These are phyloP conservation scores for Silurus asotus DNA, from an alignment of 2,113 vertebrate genomes.

Conservation along the genomic window DNA sequence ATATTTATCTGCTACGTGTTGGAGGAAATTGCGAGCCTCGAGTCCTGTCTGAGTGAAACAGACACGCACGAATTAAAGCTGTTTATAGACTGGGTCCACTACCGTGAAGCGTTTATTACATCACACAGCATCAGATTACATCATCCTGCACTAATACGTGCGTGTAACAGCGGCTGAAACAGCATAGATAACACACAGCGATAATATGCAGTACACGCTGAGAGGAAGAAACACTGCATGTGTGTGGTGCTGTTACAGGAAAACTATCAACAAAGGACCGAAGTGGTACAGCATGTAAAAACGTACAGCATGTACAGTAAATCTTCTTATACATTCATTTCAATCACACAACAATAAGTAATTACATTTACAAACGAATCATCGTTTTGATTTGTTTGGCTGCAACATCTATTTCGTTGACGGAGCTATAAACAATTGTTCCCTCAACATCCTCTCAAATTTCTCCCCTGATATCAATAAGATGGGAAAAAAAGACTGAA, in stretches of 20 bases:
- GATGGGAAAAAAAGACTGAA: not conserved
- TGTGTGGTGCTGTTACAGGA: not conserved
- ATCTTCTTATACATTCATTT: not conserved
- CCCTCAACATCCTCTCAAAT: not conserved
- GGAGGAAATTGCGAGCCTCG: not conserved
- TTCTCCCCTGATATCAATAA: not conserved
- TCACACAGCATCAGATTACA: constrained; percentile 3
- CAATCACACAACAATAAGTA: not conserved
- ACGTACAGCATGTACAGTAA: not conserved
- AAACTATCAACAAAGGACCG: not conserved
- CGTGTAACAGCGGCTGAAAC: not conserved
- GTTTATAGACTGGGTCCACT: not conserved
- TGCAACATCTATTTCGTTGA: not conserved
- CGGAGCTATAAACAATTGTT: not conserved
- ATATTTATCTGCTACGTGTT: not conserved
- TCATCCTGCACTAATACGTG: constrained; percentile 1
- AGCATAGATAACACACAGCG: not conserved
- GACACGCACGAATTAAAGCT: constrained; percentile 17
- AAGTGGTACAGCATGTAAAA: not conserved
- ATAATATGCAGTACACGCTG: not conserved
- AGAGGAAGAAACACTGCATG: not conserved
- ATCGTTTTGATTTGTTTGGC: not conserved
- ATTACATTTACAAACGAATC: not conserved
- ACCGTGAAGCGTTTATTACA: constrained; percentile 5
- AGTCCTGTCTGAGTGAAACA: not conserved